Conservation (phyloP, 2,113 vertebrate species). For the Takifugu flavidus region DNA sequence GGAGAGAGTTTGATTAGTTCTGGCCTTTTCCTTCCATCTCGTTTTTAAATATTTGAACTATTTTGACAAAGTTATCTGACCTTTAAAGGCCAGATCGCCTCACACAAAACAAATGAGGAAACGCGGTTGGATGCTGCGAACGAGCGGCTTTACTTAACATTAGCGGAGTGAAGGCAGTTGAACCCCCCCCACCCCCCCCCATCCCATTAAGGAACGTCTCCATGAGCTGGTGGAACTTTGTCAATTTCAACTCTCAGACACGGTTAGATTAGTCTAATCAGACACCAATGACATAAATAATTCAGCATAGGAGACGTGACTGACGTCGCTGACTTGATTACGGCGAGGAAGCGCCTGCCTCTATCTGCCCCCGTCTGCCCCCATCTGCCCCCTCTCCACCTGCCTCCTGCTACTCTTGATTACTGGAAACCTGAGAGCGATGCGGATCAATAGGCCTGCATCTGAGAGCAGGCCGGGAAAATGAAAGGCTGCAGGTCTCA, state of each 20-base stretch:
- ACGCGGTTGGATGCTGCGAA: too few relatives aligned
- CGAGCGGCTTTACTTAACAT: too few relatives aligned
- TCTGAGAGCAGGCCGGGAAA: constrained; percentile 2
- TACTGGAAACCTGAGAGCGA: constrained; percentile 51
- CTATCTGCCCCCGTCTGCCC: constrained; percentile 8
- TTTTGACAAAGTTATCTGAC: constrained; percentile 1
- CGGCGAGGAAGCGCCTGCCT: background rate
- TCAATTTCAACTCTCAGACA: constrained; percentile 65
- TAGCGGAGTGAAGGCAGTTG: too few relatives aligned
- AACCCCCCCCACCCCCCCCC: too few relatives aligned
- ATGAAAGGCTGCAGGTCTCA: constrained; percentile 16
- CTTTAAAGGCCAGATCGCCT: background rate
- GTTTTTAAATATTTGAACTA: background rate
- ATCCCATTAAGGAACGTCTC: too few relatives aligned
- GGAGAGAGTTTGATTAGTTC: background rate
- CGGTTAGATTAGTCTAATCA: constrained; percentile 79
- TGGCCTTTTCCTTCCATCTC: background rate
- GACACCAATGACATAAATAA: constrained; percentile 75
- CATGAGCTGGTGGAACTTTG: too few relatives aligned
- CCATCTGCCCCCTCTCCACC: constrained; percentile 17
- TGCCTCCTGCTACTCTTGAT: constrained; percentile 27
- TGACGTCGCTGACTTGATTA: constrained; percentile 11
- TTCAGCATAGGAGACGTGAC: constrained; percentile 63
- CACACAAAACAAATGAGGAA: too few relatives aligned
- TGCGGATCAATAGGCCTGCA: constrained; percentile 20